Evolutionary conservation across 1,140 invertebrate genomes (phyloP).

Genomic region (Oryctes rhinoceros): DNA sequence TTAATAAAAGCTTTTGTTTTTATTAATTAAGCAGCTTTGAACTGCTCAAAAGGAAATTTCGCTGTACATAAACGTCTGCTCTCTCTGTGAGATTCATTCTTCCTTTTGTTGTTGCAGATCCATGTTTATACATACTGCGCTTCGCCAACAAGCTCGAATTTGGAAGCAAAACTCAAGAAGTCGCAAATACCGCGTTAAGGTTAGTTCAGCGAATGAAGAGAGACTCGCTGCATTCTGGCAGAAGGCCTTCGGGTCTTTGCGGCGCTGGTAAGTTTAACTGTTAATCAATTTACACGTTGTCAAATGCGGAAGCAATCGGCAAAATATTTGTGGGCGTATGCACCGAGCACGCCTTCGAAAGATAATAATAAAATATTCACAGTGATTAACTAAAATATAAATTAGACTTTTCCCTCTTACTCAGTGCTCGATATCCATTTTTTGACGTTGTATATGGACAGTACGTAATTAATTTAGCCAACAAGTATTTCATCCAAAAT

Average conservation of each 20-base stretch:
- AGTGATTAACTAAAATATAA: background rate
- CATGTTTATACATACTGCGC: constrained; percentile 91
- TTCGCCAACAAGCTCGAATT: constrained; percentile 96
- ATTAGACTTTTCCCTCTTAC: too few relatives aligned
- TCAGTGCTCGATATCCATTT: too few relatives aligned
- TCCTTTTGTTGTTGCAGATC: constrained; percentile 73
- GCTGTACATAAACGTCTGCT: too few relatives aligned
- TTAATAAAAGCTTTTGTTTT: too few relatives aligned
- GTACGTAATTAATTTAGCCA: too few relatives aligned
- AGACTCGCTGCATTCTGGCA: constrained; percentile 95
- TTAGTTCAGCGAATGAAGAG: constrained; percentile 97
- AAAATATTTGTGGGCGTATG: too few relatives aligned
- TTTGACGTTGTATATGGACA: too few relatives aligned
- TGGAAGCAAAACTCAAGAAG: constrained; percentile 90
- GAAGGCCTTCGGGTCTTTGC: constrained; percentile 94
- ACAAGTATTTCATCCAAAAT: too few relatives aligned
- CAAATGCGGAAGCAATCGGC: background rate
- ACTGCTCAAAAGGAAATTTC: too few relatives aligned
- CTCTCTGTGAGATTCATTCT: background rate
- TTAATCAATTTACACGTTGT: background rate
- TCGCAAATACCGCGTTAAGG: constrained; percentile 92
- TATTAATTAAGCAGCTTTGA: too few relatives aligned
- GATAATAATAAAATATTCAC: background rate
- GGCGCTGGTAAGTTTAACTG: constrained; percentile 78
- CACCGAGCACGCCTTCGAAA: too few relatives aligned